Conservation (phyloP, 2,113 vertebrate genomes). For the Seriola rivoliana region DNA sequence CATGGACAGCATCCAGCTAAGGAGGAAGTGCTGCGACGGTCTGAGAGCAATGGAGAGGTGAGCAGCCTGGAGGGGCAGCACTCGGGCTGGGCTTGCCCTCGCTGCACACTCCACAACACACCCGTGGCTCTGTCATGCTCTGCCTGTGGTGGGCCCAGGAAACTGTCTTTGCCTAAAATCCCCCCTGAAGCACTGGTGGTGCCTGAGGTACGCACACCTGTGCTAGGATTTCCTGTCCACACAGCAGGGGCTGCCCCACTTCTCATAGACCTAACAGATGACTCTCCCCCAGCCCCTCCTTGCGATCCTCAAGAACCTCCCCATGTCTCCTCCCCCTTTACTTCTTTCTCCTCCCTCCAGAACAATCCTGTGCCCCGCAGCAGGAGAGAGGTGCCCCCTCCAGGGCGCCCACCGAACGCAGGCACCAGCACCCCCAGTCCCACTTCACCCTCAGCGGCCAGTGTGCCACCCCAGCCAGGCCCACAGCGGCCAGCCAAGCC, state of each 20-base stretch:
- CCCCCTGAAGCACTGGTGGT: slow-evolving; percentile 97
- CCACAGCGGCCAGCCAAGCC: slow-evolving; percentile 77
- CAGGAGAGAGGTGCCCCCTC: slow-evolving; percentile 93
- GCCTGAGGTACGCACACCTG: slow-evolving; percentile 92
- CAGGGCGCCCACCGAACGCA: slow-evolving; percentile 79
- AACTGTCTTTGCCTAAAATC: slow-evolving; percentile 96
- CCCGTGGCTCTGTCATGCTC: slow-evolving; percentile 95
- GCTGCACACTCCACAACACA: slow-evolving; percentile 95
- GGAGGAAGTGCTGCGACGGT: slow-evolving; percentile 74
- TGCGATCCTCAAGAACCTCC: slow-evolving; percentile 81
- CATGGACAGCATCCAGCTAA: slow-evolving; percentile 80
- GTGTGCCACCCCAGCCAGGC: slow-evolving; percentile 72
- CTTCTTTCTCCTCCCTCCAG: slow-evolving; percentile 90
- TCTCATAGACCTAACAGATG: slow-evolving; percentile 85
- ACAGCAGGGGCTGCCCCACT: slow-evolving; percentile 76
- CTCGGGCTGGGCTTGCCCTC: slow-evolving; percentile 93
- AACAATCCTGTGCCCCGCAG: slow-evolving; percentile 96
- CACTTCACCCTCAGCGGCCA: slow-evolving; percentile 80
- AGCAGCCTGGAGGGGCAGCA: slow-evolving; percentile 55
- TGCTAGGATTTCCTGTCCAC: slow-evolving; percentile 86
- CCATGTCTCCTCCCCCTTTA: slow-evolving; percentile 78
- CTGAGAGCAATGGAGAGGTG: slow-evolving; percentile 80
- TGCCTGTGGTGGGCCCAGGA: slow-evolving; percentile 94
- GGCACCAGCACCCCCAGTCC: slow-evolving; percentile 72
- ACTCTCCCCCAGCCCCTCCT: slow-evolving; percentile 78